These are phyloP conservation scores for Lamellibrachia columna DNA, from an alignment of 2,888 invertebrate genomes.

Conservation along the genomic window DNA sequence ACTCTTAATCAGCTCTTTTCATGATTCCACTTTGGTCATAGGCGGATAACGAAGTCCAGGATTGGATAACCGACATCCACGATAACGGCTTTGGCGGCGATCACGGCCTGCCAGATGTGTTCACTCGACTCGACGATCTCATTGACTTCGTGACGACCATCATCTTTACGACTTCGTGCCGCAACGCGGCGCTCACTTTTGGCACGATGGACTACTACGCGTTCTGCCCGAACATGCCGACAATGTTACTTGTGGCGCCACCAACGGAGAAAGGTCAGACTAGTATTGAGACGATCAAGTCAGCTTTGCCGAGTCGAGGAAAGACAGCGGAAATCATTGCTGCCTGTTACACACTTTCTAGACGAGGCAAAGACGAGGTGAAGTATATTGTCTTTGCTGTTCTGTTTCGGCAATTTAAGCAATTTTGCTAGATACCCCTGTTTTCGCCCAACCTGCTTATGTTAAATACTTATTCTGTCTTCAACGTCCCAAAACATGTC, in stretches of 20 bases:
- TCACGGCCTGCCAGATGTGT: conserved; percentile 32
- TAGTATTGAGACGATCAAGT: conserved; percentile 21
- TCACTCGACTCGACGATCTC: conserved; percentile 33
- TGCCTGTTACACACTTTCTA: conserved; percentile 37
- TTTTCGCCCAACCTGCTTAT: too few relatives aligned
- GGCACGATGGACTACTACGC: conserved; percentile 39
- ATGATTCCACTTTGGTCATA: background rate
- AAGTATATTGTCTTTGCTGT: background rate
- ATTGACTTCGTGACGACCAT: conserved; percentile 37
- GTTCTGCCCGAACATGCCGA: conserved; percentile 36
- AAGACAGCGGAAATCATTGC: conserved; percentile 39
- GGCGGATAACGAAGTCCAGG: conserved; percentile 38
- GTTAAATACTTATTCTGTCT: too few relatives aligned
- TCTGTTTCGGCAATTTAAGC: background rate
- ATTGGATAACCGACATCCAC: conserved; percentile 33
- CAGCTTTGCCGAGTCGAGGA: conserved; percentile 31
- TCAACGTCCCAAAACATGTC: too few relatives aligned
- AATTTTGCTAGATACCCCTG: background rate
- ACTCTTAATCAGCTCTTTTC: background rate
- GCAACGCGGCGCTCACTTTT: conserved; percentile 35
- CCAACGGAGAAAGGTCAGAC: conserved; percentile 32
- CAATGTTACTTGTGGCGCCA: conserved; percentile 36
- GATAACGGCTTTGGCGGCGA: conserved; percentile 31
- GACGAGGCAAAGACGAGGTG: conserved; percentile 33
- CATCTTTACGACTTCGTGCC: conserved; percentile 38